Evolutionary conservation across 2,113 vertebrate species (phyloP), one percentile per base, ranked within the genome.

Genomic region (Pelobates fuscus): DNA sequence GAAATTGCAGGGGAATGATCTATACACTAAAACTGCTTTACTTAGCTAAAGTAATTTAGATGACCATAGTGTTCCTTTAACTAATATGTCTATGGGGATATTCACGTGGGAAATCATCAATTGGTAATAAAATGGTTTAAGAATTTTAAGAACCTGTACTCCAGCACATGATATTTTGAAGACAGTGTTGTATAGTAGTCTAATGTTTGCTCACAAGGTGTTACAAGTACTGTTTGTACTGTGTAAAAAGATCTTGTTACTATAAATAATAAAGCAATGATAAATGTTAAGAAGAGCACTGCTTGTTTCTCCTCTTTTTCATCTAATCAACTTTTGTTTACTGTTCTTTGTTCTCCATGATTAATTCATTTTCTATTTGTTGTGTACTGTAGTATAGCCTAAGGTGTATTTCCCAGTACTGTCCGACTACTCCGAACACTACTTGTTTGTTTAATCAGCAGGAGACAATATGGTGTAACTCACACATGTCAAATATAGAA

Each of bases 371-470:
- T 60, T 44, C 17, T 20, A 8, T 15, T 1, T 12, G 75, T 67
- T 65, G 60, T 68, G 81, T 81, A 24, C 49, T 20, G 25, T 62
- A 77, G 37, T 21, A 54, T 30, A 43, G 23, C 20, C 26, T 67
- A 52, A 37, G n/a, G 77, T 82, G 67, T 78, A 52, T 88, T 80
- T 85, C 84, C 83, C 30, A 78, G 85, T 81, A 86, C 71, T 78
- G 78, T 60, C 5, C 62, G 80, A 76, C 67, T 79, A 72, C 64
- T 86, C 73, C 83, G 81, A 83, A 85, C 81, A 82, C 67, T 83
- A 83, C 76, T 11, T 77, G 37, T 57, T 58, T 69, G 63, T 32
- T 81, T 67, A 73, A 79, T 78, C 63, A 59, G 65, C 20, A 78
- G 52, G 55, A 37, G 75, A 79, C 82, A 83, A 84, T 77, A 84